A percentile compares a stretch with the other conserved stretches of the same genome.
Evolutionary conservation across 1,140 invertebrate genomes (phyloP).

Genomic region (Drosophila eugracilis): DNA sequence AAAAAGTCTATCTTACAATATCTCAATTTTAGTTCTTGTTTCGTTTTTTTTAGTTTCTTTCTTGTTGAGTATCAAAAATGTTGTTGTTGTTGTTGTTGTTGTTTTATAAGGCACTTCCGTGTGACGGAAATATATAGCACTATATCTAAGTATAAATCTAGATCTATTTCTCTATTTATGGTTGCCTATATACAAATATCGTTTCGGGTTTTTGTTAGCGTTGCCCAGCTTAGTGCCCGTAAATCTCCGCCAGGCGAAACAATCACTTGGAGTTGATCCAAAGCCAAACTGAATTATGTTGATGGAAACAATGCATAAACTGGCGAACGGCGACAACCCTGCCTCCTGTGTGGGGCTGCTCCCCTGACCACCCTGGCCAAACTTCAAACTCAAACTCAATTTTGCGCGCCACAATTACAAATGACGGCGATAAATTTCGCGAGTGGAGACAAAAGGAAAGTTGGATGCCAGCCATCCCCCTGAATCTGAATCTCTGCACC

Average conservation of each 20-base stretch:
- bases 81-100: conserved; percentile 38
- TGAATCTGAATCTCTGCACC: conserved; percentile 21
- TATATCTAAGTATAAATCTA: conserved; percentile 63
- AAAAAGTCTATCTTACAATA: conserved; percentile 57
- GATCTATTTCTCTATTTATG: conserved; percentile 48
- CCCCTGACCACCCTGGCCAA: conserved; percentile 34
- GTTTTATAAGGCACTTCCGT: conserved; percentile 84
- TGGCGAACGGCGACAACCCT: conserved; percentile 20
- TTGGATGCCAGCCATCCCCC: conserved; percentile 43
- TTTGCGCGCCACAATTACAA: conserved; percentile 82
- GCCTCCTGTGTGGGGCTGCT: not conserved
- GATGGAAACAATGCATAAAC: conserved; percentile 72
- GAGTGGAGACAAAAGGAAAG: conserved; percentile 70
- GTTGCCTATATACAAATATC: conserved; percentile 43
- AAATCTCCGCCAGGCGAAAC: conserved; percentile 70
- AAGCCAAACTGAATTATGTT: conserved; percentile 76
- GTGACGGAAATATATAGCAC: conserved; percentile 84
- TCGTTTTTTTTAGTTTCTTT: conserved; percentile 13
- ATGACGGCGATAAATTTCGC: conserved; percentile 80
- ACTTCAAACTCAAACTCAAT: conserved; percentile 78
- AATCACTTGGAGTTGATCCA: conserved; percentile 74
- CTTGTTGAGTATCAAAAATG: conserved; percentile 62
- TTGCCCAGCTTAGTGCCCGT: conserved; percentile 71
- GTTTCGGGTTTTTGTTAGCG: conserved; percentile 2
- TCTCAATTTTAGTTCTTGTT: conserved; percentile 28